Base-by-base conservation (phyloP, 1,140 invertebrate species). In the Lucilia sericata region DNA sequence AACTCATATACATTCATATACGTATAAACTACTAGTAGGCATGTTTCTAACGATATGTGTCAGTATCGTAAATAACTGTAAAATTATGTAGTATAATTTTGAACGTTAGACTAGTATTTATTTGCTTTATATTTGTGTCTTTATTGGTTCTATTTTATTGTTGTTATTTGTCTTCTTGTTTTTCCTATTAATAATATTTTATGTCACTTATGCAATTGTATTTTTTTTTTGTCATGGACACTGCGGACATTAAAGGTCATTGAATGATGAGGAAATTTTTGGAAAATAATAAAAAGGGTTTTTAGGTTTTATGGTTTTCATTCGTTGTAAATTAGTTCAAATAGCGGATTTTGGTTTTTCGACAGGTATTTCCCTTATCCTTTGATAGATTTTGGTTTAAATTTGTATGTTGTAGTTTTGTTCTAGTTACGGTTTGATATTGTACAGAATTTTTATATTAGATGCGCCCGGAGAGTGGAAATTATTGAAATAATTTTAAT, bases 71-170 rank as follows among this genome's bases (percentile, higher is more conserved):
- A 25, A 70, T 70, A 70, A 70, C 65, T 70, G 65, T 70, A 70
- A 70, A 70, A 70, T 70, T 70, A 70, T 70, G 51, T 55, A 55
- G 51, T 55, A 55, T 55, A 30, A 30, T 49, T 49, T 14, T 49
- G 10, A 55, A 55, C 14, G 49, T 12, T 51, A 51, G 49, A 51
- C 42, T 42, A 12, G 13, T 55, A 55, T 55, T 55, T 55, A 5
- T 55, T 55, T 42, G 42, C 10, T 42, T 42, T 42, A 42, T 8
- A 42, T 42, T 42, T 42, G 42, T 42, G 7, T 42, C 5, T 42
- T 42, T 42, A 42, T 10, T 42, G 42, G 42, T 10, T 8, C 10
- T 2, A 42, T 10, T 42, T 42, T 42, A 42, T 42, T 42, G 42
- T 10, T 42, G 42, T 42, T 60, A 60, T n/a, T 60, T n/a, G 51